Conservation (phyloP, 2,888 invertebrate species). For the Drosophila flavopinicola region DNA sequence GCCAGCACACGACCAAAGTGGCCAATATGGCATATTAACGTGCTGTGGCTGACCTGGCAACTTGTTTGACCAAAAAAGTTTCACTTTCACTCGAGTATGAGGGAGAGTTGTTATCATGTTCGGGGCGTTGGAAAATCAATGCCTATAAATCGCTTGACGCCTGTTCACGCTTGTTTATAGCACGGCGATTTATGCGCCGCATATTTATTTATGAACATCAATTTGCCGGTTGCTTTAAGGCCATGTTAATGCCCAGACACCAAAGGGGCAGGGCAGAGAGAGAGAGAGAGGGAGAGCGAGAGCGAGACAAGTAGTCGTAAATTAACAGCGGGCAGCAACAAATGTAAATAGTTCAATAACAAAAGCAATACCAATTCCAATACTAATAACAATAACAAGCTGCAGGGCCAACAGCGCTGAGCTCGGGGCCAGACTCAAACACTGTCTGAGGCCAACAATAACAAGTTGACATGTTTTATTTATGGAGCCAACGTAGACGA, state of each 20-base stretch:
- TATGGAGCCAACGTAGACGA: conserved; percentile 71
- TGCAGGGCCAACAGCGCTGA: conserved; percentile 24
- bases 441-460: conserved; percentile 58
- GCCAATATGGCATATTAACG: conserved; percentile 31
- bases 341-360: conserved; percentile 80
- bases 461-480: conserved; percentile 82
- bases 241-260: conserved; percentile 24
- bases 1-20: conserved; percentile 21
- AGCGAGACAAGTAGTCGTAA: conserved; percentile 52
- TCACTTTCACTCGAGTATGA: conserved; percentile 46
- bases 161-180: conserved; percentile 62
- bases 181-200: conserved; percentile 64
- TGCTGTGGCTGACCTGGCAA: conserved; percentile 55
- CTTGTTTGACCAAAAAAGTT: conserved; percentile 56
- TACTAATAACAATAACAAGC: conserved; percentile 64
- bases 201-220: conserved; percentile 76
- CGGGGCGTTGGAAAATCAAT: conserved; percentile 62
- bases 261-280: conserved; percentile 11
- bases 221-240: conserved; percentile 75
- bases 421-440: conserved; percentile 27
- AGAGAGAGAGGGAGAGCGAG: no score
- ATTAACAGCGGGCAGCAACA: conserved; percentile 69
- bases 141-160: conserved; percentile 68
- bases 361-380: conserved; percentile 54
- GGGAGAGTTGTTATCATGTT: conserved; percentile 60